Percentiles rank a stretch among this genome's conserved stretches.
Evolutionary conservation across 2,113 vertebrate genomes (phyloP).

Genomic region (Mustela lutreola): DNA sequence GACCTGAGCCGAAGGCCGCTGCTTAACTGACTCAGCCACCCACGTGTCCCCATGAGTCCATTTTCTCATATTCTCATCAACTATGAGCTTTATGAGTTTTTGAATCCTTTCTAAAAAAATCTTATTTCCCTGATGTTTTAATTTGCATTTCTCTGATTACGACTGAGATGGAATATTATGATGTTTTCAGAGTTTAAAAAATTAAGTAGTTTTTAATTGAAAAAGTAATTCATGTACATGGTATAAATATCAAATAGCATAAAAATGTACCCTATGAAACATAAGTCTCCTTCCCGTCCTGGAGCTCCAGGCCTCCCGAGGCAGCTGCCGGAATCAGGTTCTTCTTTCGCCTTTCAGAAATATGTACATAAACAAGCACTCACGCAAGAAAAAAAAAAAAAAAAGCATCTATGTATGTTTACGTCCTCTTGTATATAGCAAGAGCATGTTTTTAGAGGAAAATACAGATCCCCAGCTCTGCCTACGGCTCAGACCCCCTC

Average conservation of each 20-base stretch:
- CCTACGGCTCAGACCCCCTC: neutral
- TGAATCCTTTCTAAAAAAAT: constrained; percentile 41
- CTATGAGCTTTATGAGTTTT: neutral
- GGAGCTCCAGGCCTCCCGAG: fast-evolving
- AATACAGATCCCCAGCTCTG: neutral
- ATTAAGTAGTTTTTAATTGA: constrained; percentile 73
- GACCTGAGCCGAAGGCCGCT: too few species aligned
- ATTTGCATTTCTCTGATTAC: constrained; percentile 69
- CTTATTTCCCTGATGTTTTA: constrained; percentile 48
- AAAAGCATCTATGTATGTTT: neutral
- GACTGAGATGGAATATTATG: constrained; percentile 46
- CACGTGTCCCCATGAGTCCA: too few species aligned
- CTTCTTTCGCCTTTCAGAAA: neutral
- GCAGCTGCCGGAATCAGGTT: neutral
- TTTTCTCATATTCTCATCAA: neutral
- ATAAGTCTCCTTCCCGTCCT: neutral
- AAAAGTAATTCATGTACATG: constrained; percentile 38
- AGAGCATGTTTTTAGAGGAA: neutral
- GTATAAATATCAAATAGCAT: constrained; percentile 63
- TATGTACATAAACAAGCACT: neutral
- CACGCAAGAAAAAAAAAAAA: neutral
- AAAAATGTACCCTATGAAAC: neutral
- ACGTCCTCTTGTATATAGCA: neutral
- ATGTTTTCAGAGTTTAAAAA: constrained; percentile 68
- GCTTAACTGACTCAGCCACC: too few species aligned